Evolutionary conservation across 2,797 vertebrate species (phyloP).

Genomic region (Myoxocephalus aenaeus): DNA sequence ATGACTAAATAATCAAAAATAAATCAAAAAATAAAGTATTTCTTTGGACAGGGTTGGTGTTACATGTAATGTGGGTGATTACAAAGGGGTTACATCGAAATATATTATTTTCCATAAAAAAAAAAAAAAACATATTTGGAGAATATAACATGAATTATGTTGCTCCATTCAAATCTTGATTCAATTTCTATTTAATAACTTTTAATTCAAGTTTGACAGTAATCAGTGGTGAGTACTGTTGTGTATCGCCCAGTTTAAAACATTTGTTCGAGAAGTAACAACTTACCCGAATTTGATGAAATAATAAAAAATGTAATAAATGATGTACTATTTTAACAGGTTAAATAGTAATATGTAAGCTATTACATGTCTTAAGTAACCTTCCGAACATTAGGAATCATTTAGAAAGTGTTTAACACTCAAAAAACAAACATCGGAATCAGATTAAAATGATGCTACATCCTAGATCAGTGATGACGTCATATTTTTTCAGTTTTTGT

Average conservation of each 20-base stretch:
- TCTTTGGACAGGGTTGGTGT: neutral
- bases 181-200: neutral
- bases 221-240: neutral
- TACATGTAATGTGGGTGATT: neutral
- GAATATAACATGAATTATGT: neutral
- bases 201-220: neutral
- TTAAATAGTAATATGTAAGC: neutral
- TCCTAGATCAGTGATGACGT: conserved; percentile 9
- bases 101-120: neutral
- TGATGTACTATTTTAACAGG: no score
- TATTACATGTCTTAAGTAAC: neutral
- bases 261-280: neutral
- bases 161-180: neutral
- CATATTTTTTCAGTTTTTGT: no score
- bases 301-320: neutral
- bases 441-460: neutral
- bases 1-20: neutral
- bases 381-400: neutral
- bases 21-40: neutral
- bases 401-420: neutral
- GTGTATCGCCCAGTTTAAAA: neutral
- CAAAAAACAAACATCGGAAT: neutral
- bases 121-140: neutral
- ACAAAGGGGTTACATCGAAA: neutral
- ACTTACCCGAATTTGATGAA: neutral